Conservation (phyloP, 2,113 vertebrate species). For the Crotalus helleri region DNA sequence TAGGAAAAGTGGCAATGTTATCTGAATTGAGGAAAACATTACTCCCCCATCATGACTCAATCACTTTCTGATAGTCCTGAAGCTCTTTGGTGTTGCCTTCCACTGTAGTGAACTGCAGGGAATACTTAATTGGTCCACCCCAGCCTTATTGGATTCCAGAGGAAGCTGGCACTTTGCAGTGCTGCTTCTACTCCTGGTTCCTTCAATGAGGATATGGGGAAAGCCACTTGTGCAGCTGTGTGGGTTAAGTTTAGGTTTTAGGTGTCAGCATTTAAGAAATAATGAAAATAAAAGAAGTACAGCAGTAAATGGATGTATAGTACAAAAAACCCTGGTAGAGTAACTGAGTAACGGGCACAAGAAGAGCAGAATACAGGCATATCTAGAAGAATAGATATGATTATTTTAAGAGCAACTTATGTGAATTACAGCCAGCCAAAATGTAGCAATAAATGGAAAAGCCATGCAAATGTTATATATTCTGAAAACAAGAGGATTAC, state of each 20-base stretch:
- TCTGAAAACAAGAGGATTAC: background rate
- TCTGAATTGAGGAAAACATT: background rate
- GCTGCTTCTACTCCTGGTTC: background rate
- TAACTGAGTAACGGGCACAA: background rate
- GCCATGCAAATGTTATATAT: background rate
- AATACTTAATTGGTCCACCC: background rate
- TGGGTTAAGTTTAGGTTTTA: background rate
- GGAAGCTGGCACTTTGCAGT: background rate
- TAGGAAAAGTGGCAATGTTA: background rate
- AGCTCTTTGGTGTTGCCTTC: background rate
- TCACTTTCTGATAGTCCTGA: background rate
- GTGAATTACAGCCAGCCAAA: background rate
- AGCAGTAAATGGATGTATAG: background rate
- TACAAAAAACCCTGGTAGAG: background rate
- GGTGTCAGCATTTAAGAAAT: background rate
- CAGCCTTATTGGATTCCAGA: background rate
- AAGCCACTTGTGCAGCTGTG: background rate
- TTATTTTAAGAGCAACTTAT: background rate
- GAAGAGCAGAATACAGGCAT: background rate
- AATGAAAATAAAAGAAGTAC: background rate
- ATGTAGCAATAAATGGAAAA: background rate
- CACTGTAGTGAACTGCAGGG: background rate
- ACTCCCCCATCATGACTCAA: background rate
- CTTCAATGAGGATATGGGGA: background rate
- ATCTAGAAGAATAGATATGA: background rate